A percentile compares a stretch with the other conserved stretches of the same genome.
These are phyloP conservation scores for Zoanthus sociatus DNA, from an alignment of 92 coral and sea anemone species.

Conservation along the genomic window DNA sequence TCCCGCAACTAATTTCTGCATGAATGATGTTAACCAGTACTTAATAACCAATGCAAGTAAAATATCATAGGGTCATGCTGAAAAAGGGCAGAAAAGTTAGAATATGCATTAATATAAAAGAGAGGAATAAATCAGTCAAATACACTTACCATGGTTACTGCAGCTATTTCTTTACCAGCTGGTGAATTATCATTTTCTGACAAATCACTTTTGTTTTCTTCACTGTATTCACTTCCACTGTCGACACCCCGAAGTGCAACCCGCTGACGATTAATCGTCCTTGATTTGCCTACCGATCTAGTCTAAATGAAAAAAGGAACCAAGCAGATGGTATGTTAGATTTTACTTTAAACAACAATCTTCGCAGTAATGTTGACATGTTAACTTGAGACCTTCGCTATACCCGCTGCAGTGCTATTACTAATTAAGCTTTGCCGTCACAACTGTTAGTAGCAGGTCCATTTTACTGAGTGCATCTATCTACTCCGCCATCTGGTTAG, in stretches of 20 bases:
- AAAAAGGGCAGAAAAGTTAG: no score
- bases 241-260: not conserved
- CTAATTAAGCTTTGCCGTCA: no score
- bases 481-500: no score
- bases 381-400: no score
- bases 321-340: not conserved
- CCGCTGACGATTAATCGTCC: not conserved
- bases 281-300: not conserved
- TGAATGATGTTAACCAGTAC: no score
- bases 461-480: no score
- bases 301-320: not conserved
- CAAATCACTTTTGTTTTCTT: not conserved
- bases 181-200: conserved; percentile 3
- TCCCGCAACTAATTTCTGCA: no score
- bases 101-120: not conserved
- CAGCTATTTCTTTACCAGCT: not conserved
- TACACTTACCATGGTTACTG: conserved; percentile 15
- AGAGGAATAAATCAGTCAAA: not conserved
- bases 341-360: not conserved
- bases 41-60: no score
- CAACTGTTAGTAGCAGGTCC: no score
- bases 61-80: no score
- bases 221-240: not conserved
- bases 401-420: no score
- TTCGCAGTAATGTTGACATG: no score